Conservation (phyloP, 2,113 vertebrate genomes). For the Asarcornis scutulata region DNA sequence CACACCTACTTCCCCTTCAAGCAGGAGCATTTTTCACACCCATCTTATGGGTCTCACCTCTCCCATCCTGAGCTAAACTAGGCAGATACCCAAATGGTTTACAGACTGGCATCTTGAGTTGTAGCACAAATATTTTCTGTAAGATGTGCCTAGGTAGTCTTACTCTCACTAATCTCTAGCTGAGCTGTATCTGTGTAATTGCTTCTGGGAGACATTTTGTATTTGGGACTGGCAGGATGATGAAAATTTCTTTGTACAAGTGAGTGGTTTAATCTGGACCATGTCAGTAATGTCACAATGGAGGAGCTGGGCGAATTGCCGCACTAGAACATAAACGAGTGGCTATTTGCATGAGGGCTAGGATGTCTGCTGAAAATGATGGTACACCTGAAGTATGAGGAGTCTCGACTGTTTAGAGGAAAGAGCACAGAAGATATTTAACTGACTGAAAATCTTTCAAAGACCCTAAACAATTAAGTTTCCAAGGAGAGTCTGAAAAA, state of each 20-base stretch:
- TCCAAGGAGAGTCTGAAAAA: background rate
- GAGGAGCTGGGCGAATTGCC: background rate
- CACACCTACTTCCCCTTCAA: background rate
- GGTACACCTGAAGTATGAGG: background rate
- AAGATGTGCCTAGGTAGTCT: background rate
- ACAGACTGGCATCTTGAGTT: background rate
- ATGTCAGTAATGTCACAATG: background rate
- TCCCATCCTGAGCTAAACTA: background rate
- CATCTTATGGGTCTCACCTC: background rate
- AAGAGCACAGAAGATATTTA: rapidly evolving
- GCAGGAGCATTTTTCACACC: background rate
- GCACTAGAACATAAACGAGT: background rate
- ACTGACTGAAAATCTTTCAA: background rate
- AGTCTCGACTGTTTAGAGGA: background rate
- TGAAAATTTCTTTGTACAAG: background rate
- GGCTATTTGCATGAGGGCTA: background rate
- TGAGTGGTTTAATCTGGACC: background rate
- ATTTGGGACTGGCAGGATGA: background rate
- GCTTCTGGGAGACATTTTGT: background rate
- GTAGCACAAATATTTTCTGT: background rate
- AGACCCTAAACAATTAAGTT: background rate
- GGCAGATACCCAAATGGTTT: background rate
- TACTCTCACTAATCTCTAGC: background rate
- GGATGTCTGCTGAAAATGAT: background rate
- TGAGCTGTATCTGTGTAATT: background rate